Percentiles rank a stretch among this genome's conserved stretches.
These are phyloP conservation scores for Nothoprocta pentlandii DNA, from an alignment of 2,113 vertebrate species.

Conservation along the genomic window DNA sequence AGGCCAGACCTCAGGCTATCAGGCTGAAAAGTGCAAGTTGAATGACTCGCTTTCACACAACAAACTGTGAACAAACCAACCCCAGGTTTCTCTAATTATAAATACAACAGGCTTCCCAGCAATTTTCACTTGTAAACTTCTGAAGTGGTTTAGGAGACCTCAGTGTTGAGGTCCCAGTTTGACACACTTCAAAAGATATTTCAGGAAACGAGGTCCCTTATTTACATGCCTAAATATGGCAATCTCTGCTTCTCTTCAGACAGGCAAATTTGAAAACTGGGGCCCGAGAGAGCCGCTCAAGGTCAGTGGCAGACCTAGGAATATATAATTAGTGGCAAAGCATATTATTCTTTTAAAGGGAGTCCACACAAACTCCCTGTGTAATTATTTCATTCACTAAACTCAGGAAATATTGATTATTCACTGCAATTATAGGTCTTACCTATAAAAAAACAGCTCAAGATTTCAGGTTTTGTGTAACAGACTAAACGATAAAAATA, in stretches of 20 bases:
- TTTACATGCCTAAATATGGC: neutral
- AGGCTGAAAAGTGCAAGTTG: neutral
- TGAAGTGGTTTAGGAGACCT: neutral
- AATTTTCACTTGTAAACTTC: neutral
- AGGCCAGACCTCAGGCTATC: neutral
- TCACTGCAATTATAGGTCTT: neutral
- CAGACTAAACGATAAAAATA: neutral
- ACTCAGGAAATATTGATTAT: slow-evolving; percentile 21
- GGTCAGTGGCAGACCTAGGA: neutral
- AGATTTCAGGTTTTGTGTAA: neutral
- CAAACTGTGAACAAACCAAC: neutral
- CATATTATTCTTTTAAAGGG: neutral
- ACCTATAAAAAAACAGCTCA: slow-evolving; percentile 1
- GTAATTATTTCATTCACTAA: neutral
- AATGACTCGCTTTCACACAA: neutral
- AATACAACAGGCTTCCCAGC: fast-evolving
- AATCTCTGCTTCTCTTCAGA: neutral
- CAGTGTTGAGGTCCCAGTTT: neutral
- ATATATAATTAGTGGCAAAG: neutral
- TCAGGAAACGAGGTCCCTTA: neutral
- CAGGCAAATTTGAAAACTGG: neutral
- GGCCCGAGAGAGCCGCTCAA: neutral
- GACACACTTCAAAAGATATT: neutral
- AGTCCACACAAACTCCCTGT: neutral
- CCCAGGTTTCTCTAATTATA: neutral